A percentile compares a stretch with the other conserved stretches of the same genome.
These are phyloP conservation scores for Cryptocheilus praepositus DNA, from an alignment of 2,888 invertebrate species.

Conservation along the genomic window DNA sequence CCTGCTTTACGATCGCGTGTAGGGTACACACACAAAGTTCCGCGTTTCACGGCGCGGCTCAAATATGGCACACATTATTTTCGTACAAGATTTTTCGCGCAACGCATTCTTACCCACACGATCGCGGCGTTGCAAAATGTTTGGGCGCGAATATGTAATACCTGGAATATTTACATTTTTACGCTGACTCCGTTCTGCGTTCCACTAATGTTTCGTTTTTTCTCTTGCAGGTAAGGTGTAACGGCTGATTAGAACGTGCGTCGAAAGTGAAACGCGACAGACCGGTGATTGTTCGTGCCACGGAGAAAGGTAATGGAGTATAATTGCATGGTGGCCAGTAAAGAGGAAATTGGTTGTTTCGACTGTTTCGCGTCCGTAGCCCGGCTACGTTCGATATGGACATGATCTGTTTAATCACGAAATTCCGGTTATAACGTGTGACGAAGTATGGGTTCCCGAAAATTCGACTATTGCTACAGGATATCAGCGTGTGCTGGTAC, in stretches of 20 bases:
- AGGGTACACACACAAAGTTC: too few relatives aligned
- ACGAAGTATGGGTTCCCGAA: too few relatives aligned
- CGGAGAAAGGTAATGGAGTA: conserved; percentile 48
- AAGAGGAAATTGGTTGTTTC: conserved; percentile 46
- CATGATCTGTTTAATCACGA: conserved; percentile 21
- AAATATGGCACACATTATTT: too few relatives aligned
- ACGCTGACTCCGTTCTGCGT: background rate
- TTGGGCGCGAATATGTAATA: too few relatives aligned
- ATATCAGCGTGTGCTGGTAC: too few relatives aligned
- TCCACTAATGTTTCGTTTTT: conserved; percentile 36
- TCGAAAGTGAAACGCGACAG: conserved; percentile 11
- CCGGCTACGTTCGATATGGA: conserved; percentile 12
- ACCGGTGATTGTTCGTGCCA: conserved; percentile 40
- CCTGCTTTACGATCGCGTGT: too few relatives aligned
- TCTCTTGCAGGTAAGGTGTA: conserved; percentile 52
- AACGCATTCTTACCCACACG: too few relatives aligned
- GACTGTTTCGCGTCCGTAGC: conserved; percentile 33
- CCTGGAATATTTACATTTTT: too few relatives aligned
- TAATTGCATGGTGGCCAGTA: conserved; percentile 41
- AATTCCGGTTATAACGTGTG: conserved; percentile 18
- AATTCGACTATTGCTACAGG: too few relatives aligned
- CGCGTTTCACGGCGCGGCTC: background rate
- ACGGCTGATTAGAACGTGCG: conserved; percentile 1
- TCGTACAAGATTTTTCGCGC: too few relatives aligned
- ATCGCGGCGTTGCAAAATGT: too few relatives aligned